A percentile compares a stretch with the other conserved stretches of the same genome.
phyloP scores from a whole-genome alignment of 2,113 vertebrate species.

The Bettongia penicillata region DNA sequence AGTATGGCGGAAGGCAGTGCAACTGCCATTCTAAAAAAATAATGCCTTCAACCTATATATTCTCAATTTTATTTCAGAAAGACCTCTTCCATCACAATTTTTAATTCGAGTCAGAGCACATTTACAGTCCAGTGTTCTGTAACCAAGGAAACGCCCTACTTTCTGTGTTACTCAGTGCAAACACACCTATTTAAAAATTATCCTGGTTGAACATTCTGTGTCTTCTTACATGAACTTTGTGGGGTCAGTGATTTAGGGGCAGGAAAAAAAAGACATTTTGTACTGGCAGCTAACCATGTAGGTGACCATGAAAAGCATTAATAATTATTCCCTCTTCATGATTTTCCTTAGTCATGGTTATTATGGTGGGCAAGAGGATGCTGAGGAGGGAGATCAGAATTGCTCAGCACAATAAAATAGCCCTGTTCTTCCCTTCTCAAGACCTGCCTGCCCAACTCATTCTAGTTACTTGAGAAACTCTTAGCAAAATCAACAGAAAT shows the following conservation, averaged over 20 bases:
- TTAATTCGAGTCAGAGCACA: slow-evolving; percentile 53
- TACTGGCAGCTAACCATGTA: background rate
- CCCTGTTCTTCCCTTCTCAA: background rate
- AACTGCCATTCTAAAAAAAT: slow-evolving; percentile 17
- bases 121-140: slow-evolving; percentile 53
- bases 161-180: slow-evolving; percentile 43
- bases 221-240: slow-evolving; percentile 63
- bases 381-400: background rate
- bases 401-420: background rate
- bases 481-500: background rate
- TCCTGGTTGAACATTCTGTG: slow-evolving; percentile 47
- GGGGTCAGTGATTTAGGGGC: background rate
- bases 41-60: slow-evolving; percentile 31
- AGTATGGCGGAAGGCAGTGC: slow-evolving; percentile 24
- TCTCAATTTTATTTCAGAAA: slow-evolving; percentile 52
- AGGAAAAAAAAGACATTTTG: slow-evolving; percentile 19
- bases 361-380: background rate
- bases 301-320: background rate
- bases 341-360: background rate
- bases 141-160: slow-evolving; percentile 64
- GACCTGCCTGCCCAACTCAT: background rate
- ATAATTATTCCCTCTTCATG: background rate
- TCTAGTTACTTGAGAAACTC: background rate
- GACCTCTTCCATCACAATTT: slow-evolving; percentile 46
- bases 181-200: slow-evolving; percentile 49